Conservation (phyloP, 2,888 invertebrate species). For the Acanthosepion pharaonis region DNA sequence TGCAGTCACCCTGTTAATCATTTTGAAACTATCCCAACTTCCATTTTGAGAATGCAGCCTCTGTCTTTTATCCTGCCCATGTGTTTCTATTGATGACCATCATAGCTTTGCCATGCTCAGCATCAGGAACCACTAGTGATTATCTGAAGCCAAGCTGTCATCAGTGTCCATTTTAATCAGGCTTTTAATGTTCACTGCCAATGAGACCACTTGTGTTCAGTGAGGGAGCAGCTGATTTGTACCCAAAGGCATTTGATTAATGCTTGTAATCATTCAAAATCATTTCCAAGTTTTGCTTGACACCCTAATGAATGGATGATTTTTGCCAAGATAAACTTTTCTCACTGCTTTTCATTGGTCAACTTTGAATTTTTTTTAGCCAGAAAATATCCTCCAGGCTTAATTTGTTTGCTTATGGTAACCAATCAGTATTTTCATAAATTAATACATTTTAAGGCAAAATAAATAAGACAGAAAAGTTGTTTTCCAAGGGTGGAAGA, state of each 20-base stretch:
- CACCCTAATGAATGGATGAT: not conserved
- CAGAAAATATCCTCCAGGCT: not conserved
- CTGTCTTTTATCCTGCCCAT: too few species aligned
- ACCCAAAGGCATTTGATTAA: not conserved
- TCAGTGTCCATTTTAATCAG: not conserved
- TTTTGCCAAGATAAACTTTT: too few species aligned
- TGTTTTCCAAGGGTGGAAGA: not conserved
- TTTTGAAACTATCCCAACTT: too few species aligned
- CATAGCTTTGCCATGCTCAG: too few species aligned
- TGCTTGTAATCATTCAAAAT: not conserved
- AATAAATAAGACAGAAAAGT: too few species aligned
- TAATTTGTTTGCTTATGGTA: not conserved
- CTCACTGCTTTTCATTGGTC: not conserved
- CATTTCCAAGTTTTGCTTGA: not conserved
- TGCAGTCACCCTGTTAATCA: too few species aligned
- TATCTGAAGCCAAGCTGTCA: not conserved
- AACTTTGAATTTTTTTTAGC: not conserved
- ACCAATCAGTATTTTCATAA: conserved; percentile 8
- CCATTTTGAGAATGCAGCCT: too few species aligned
- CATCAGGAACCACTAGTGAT: too few species aligned
- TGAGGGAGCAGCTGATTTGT: not conserved
- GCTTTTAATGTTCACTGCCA: not conserved
- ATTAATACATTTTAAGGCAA: not conserved
- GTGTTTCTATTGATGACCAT: too few species aligned
- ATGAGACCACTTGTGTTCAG: not conserved